phyloP scores from a whole-genome alignment of 2,888 invertebrate species.

The Caenorhabditis virilis region DNA sequence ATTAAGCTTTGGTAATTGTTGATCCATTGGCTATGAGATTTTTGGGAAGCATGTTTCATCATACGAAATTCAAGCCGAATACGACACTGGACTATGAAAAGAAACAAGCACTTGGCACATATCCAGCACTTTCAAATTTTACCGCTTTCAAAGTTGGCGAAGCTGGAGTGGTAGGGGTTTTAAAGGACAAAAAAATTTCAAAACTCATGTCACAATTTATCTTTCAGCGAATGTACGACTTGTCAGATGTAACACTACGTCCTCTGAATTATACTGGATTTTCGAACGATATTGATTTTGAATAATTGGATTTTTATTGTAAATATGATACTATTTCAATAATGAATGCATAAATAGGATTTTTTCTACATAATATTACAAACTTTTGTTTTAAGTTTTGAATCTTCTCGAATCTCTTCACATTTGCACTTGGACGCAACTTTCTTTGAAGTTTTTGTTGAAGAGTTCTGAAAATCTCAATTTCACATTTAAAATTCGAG shows the following conservation, averaged over 20 bases:
- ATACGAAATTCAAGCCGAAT: conserved; percentile 9
- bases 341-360: too few relatives aligned
- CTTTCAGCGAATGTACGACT: conserved; percentile 22
- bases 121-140: conserved; percentile 7
- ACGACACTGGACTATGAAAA: not conserved
- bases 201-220: not conserved
- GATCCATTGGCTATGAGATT: conserved; percentile 30
- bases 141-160: conserved; percentile 10
- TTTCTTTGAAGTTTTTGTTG: too few relatives aligned
- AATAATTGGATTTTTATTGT: too few relatives aligned
- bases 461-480: too few relatives aligned
- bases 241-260: conserved; percentile 8
- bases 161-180: conserved; percentile 12
- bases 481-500: too few relatives aligned
- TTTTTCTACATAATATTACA: conserved; percentile 26
- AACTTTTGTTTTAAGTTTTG: conserved; percentile 52
- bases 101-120: not conserved
- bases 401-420: conserved; percentile 47
- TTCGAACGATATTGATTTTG: conserved; percentile 26
- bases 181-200: too few relatives aligned
- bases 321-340: too few relatives aligned
- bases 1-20: conserved; percentile 24
- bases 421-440: conserved; percentile 47
- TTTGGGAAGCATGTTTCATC: conserved; percentile 19
- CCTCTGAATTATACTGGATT: conserved; percentile 26